Base-by-base conservation (phyloP, 2,797 vertebrate genomes). In the Jordanella pulchra region DNA sequence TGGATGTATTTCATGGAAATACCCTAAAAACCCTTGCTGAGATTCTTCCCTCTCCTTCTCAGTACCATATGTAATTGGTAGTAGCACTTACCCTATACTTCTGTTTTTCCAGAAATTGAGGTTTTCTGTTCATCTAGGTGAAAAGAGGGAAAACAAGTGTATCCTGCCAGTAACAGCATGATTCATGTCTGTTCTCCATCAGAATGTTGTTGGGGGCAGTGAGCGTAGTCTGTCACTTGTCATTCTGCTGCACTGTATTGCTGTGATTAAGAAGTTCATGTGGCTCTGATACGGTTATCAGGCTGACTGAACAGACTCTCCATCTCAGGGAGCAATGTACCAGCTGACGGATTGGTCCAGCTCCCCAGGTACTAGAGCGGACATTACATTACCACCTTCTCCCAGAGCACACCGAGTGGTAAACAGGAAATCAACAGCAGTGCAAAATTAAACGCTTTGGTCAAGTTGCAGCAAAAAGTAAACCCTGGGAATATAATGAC, bases 381-480 rank as follows among this genome's bases (percentile, higher is more conserved):
- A 89, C 85, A 84, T 90, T 76, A 90, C 76, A 89, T 84, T 81
- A 87, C 86, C 74, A 81, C 71, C 47, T 64, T 48, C 77, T 71
- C 82, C 72, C 80, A 70, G 54, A 56, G 64, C 78, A 69, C 60
- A 55, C 69, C 79, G 69, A 77, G 71, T 23, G 74, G 69, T 74
- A 51, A 72, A 48, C 77, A 78, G 60, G 78, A 75, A 86, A 86
- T 84, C 76, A 89, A 77, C 72, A 79, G 70, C 80, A 79, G 71
- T 45, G 55, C 58, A 69, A 81, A 86, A 84, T 77, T 56, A 84
- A 87, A 87, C 28, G 53, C 69, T 85, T 88, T 83, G 78, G 81
- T 89, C 75, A 73, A 84, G 78, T 85, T 65, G 67, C 69, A 67
- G 77, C 13, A 1, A 78, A 78, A 82, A 67, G 76, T 54, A 70